phyloP scores from a whole-genome alignment of 2,797 vertebrate species.

The Silurus aristotelis region DNA sequence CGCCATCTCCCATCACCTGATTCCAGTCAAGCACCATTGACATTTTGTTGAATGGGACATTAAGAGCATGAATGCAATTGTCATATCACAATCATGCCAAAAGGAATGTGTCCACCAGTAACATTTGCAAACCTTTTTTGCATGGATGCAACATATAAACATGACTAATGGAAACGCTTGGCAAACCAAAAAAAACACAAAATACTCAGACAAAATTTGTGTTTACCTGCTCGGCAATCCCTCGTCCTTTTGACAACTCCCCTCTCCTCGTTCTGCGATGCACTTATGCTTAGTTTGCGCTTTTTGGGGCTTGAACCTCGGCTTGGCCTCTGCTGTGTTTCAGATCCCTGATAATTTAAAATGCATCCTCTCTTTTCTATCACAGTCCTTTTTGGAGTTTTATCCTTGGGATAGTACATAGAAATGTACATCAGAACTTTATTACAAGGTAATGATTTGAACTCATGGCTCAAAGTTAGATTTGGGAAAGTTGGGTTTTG shows the following conservation, averaged over 20 bases:
- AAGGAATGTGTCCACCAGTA: not conserved
- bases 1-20: not conserved
- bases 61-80: not conserved
- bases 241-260: slow-evolving; percentile 57
- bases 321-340: slow-evolving; percentile 50
- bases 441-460: not conserved
- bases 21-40: not conserved
- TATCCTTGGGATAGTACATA: slow-evolving; percentile 60
- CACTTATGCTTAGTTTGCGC: slow-evolving; percentile 56
- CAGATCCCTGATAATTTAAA: slow-evolving; percentile 67
- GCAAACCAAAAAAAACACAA: not conserved
- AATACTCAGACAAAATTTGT: not conserved
- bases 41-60: not conserved
- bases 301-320: slow-evolving; percentile 65
- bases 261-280: slow-evolving; percentile 61
- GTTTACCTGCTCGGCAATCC: slow-evolving; percentile 53
- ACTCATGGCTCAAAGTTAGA: not conserved
- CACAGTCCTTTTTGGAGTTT: slow-evolving; percentile 63
- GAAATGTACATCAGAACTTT: not conserved
- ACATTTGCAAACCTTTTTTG: not conserved
- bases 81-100: not conserved
- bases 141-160: not conserved
- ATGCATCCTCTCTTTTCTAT: slow-evolving; percentile 59
- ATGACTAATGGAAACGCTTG: not conserved
- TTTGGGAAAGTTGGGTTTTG: not conserved